Conservation (phyloP, 1,140 invertebrate genomes). For the Diuraphis noxia region DNA sequence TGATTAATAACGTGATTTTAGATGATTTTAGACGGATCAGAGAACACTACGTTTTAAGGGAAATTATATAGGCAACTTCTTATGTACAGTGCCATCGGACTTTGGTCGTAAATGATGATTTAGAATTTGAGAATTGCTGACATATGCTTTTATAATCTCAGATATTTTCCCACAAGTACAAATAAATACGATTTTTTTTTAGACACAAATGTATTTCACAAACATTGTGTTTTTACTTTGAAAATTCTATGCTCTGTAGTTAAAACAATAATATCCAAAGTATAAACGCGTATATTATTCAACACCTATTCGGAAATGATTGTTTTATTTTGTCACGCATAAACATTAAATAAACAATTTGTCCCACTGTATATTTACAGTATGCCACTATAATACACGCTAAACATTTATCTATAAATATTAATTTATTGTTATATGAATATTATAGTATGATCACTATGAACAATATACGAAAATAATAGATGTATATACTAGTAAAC, state of each 20-base stretch:
- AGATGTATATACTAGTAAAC: neutral
- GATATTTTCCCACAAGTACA: slow-evolving; percentile 7
- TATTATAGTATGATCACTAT: neutral
- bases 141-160: neutral
- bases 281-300: neutral
- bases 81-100: neutral
- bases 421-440: neutral
- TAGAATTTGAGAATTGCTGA: neutral
- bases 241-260: neutral
- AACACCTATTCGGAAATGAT: neutral
- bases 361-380: neutral
- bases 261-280: neutral
- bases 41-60: neutral
- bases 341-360: neutral
- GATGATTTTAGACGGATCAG: neutral
- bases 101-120: slow-evolving; percentile 9
- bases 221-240: neutral
- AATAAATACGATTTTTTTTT: neutral
- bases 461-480: neutral
- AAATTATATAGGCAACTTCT: neutral
- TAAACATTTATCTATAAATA: neutral
- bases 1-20: neutral
- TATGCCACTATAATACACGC: too few relatives aligned
- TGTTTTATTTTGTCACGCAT: neutral
- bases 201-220: neutral